phyloP scores from a whole-genome alignment of 92 coral and sea anemone species.

The Paragorgia papillata region DNA sequence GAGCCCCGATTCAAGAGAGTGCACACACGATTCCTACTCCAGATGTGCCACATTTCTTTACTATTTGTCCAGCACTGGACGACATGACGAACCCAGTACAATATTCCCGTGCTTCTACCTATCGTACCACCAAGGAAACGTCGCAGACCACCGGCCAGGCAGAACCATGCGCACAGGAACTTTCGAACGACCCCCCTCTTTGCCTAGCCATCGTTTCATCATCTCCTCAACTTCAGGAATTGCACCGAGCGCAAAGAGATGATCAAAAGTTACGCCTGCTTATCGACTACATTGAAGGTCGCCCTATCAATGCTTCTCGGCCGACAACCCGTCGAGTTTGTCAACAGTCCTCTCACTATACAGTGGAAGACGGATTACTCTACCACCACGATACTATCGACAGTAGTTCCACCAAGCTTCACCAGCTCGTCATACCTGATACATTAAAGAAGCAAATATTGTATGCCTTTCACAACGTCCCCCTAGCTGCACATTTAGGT shows the following conservation, averaged over 20 bases:
- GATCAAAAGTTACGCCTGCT: not conserved
- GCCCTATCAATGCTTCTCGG: not conserved
- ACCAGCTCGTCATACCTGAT: conserved; percentile 7
- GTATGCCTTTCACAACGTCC: conserved; percentile 31
- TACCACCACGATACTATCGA: conserved; percentile 11
- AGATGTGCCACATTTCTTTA: too few species aligned
- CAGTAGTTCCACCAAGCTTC: not conserved
- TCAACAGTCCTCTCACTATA: conserved; percentile 18
- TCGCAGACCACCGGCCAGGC: not conserved
- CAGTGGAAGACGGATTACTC: conserved; percentile 12
- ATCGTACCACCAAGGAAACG: too few species aligned
- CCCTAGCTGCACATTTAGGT: conserved; percentile 29
- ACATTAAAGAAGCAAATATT: conserved; percentile 8
- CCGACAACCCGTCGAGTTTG: too few species aligned
- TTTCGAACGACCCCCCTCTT: not conserved
- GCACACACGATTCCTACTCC: not conserved
- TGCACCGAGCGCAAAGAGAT: not conserved
- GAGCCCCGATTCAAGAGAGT: not conserved
- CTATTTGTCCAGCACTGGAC: too few species aligned
- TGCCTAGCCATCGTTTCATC: not conserved
- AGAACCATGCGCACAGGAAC: not conserved
- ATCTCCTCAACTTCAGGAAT: not conserved
- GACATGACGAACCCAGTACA: too few species aligned
- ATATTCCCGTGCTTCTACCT: too few species aligned
- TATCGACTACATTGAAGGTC: conserved; percentile 5